These are phyloP conservation scores for silkworm (Bombyx mori) DNA, from an alignment of 1,140 invertebrate genomes.

Conservation along the genomic window ASM3026992v2 NC_085117.1:11397501-11398000, in stretches of 20 bases:
- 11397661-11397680: too few relatives aligned
- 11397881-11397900: conserved; percentile 19
- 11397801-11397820: conserved; percentile 71
- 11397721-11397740: conserved; percentile 60
- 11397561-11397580: too few relatives aligned
- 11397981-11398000: conserved; percentile 20
- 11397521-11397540: too few relatives aligned
- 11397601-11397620: too few relatives aligned
- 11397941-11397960: neutral
- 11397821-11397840: conserved; percentile 56
- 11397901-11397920: conserved; percentile 1
- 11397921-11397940: neutral
- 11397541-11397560: too few relatives aligned
- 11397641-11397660: too few relatives aligned
- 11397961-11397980: conserved; percentile 9
- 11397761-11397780: conserved; percentile 65
- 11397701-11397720: conserved; percentile 53
- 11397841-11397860: conserved; percentile 59
- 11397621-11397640: too few relatives aligned
- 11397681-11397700: conserved; percentile 8
- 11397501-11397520: too few relatives aligned
- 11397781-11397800: conserved; percentile 68
- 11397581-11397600: too few relatives aligned
- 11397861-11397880: conserved; percentile 38
- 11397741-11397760: conserved; percentile 58